Conservation (phyloP, 2,888 invertebrate species). For the Gibbula magus region DNA sequence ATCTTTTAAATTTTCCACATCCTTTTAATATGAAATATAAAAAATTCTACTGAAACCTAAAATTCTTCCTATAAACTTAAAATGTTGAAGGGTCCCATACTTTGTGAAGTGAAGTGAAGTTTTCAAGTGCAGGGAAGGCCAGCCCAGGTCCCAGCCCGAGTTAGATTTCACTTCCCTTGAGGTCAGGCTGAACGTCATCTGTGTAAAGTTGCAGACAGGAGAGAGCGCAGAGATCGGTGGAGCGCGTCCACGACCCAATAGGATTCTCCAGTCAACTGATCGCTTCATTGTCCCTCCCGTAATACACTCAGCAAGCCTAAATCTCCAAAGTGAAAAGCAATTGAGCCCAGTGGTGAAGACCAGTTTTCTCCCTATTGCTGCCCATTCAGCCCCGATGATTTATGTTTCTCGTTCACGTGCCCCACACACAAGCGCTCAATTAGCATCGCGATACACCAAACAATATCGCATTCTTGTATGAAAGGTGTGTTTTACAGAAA, state of each 20-base stretch:
- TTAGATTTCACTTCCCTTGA: too few relatives aligned
- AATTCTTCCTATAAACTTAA: too few relatives aligned
- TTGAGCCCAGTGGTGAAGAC: neutral
- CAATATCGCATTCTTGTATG: slow-evolving; percentile 7
- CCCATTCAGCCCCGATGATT: neutral
- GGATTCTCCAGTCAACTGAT: neutral
- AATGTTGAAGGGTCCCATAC: too few relatives aligned
- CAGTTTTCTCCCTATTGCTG: neutral
- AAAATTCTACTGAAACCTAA: too few relatives aligned
- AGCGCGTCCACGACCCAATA: neutral
- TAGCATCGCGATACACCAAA: neutral
- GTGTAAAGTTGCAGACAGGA: too few relatives aligned
- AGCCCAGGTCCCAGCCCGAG: too few relatives aligned
- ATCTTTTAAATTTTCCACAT: neutral
- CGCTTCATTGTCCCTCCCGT: neutral
- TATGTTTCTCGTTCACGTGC: neutral
- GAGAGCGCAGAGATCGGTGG: too few relatives aligned
- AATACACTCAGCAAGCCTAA: neutral
- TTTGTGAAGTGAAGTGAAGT: too few relatives aligned
- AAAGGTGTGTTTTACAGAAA: slow-evolving; percentile 15
- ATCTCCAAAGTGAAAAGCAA: slow-evolving; percentile 11
- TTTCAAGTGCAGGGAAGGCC: too few relatives aligned
- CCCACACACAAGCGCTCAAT: neutral
- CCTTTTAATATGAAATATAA: neutral
- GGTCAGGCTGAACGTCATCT: too few relatives aligned